Conservation (phyloP, 2,113 vertebrate genomes). For the Silurus glanis region DNA sequence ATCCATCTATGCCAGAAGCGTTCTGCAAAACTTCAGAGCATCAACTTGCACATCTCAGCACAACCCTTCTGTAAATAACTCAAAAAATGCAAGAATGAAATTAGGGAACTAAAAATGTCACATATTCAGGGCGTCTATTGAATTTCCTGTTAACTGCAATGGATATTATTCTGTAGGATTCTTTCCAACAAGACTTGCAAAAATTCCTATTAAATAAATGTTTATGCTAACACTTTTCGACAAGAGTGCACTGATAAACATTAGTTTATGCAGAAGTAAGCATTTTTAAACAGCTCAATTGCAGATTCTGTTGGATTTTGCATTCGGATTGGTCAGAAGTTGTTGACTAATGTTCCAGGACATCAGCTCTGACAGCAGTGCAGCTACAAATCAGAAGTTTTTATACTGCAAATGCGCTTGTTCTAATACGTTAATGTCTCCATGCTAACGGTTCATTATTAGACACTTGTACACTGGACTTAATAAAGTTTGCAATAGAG, state of each 20-base stretch:
- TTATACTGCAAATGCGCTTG: background rate
- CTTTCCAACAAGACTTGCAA: background rate
- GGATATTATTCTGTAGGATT: background rate
- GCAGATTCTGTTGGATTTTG: background rate
- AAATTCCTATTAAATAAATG: background rate
- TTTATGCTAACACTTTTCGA: background rate
- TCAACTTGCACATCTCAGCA: background rate
- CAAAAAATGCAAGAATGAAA: background rate
- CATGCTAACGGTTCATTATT: too few species aligned
- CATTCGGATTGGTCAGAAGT: background rate
- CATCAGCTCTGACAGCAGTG: background rate
- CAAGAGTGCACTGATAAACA: background rate
- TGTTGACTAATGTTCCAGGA: background rate
- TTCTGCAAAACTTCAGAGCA: conserved; percentile 4
- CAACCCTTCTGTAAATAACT: background rate
- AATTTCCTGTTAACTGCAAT: background rate
- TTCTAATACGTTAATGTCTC: background rate
- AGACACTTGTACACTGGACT: too few species aligned
- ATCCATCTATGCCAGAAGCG: conserved; percentile 32
- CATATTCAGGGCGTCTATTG: background rate
- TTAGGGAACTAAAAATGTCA: background rate
- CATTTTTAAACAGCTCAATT: background rate
- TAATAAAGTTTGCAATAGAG: too few species aligned
- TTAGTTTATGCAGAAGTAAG: background rate
- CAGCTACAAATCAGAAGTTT: too few species aligned